These are phyloP conservation scores for Salarias fasciatus DNA, from an alignment of 2,797 vertebrate genomes.

Conservation along the genomic window DNA sequence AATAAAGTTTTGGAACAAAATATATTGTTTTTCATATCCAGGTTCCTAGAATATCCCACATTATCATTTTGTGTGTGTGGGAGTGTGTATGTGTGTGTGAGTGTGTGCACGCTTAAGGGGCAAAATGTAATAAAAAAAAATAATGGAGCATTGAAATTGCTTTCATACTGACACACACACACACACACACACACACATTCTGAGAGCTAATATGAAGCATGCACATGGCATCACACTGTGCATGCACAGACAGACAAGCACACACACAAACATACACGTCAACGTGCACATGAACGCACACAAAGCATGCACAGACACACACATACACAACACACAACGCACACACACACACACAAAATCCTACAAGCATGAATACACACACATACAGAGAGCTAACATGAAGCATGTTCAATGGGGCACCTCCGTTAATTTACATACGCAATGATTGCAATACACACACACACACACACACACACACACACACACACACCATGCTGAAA, in stretches of 20 bases:
- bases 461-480: background rate
- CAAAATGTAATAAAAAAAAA: constrained; percentile 16
- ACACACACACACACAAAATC: too few relatives aligned
- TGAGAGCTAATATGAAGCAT: too few relatives aligned
- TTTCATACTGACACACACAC: constrained; percentile 10
- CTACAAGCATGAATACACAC: too few relatives aligned
- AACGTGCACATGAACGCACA: too few relatives aligned
- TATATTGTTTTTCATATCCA: constrained; percentile 20
- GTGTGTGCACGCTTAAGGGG: background rate
- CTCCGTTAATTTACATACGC: too few relatives aligned
- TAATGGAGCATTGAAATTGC: constrained; percentile 32
- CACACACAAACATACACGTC: background rate
- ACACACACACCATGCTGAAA: constrained; percentile 16
- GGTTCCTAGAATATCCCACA: background rate
- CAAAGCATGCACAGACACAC: too few relatives aligned
- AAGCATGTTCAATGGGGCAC: too few relatives aligned
- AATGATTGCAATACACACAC: too few relatives aligned
- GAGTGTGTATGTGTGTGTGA: background rate
- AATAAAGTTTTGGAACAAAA: background rate
- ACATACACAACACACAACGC: too few relatives aligned
- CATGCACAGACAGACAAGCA: background rate
- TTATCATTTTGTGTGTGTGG: background rate
- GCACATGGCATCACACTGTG: background rate
- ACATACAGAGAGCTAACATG: too few relatives aligned
- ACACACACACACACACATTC: background rate